A percentile compares a stretch with the other conserved stretches of the same genome.
These are phyloP conservation scores for Sacculina carcini DNA, from an alignment of 2,888 invertebrate genomes.

Conservation along the genomic window DNA sequence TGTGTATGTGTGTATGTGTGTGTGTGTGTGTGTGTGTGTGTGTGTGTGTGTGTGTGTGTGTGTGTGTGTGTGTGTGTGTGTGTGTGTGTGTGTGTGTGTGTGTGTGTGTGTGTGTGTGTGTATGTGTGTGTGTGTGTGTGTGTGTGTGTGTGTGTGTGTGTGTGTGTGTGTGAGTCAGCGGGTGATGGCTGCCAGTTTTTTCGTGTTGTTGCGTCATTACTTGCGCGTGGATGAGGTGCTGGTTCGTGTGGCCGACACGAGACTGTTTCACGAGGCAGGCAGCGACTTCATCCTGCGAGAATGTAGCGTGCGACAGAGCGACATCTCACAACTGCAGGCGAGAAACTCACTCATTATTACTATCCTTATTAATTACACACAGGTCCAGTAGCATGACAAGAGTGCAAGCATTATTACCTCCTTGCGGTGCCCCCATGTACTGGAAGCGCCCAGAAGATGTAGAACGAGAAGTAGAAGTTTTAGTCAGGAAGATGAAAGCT, in stretches of 20 bases:
- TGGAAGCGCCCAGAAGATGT: no score
- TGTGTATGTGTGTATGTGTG: background rate
- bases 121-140: background rate
- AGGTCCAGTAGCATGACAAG: no score
- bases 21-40: constrained; percentile 2
- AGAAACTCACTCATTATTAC: no score
- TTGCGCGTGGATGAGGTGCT: constrained; percentile 80
- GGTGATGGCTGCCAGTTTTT: constrained; percentile 85
- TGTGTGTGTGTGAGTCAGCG: constrained; percentile 34
- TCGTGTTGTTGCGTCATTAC: constrained; percentile 66
- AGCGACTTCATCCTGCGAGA: constrained; percentile 55
- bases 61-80: background rate
- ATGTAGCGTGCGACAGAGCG: constrained; percentile 49
- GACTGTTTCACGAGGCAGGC: constrained; percentile 50
- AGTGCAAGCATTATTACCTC: no score
- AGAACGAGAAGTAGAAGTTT: no score
- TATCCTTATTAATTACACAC: no score
- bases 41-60: background rate
- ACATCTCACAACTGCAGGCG: no score
- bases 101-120: background rate
- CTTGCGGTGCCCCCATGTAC: no score
- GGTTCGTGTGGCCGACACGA: constrained; percentile 60
- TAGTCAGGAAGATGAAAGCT: no score
- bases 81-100: constrained; percentile 2
- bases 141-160: constrained; percentile 7